Evolutionary conservation across 2,888 invertebrate genomes (phyloP).

Genomic region (Chrysopilus asiliformis): DNA sequence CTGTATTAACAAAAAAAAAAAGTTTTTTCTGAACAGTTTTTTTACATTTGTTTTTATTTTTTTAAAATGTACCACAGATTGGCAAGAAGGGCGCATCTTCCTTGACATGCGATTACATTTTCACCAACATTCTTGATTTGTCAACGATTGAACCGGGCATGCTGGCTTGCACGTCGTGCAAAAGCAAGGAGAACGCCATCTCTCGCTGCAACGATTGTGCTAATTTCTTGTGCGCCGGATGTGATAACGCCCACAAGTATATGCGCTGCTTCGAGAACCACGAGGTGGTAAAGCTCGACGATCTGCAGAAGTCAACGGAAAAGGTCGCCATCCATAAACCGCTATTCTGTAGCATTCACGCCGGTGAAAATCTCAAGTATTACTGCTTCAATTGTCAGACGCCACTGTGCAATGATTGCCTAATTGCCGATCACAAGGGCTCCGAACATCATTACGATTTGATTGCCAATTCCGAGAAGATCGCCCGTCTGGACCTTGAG

Average conservation of each 20-base stretch:
- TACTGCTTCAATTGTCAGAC: slow-evolving; percentile 79
- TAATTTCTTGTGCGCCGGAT: slow-evolving; percentile 84
- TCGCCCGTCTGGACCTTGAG: slow-evolving; percentile 63
- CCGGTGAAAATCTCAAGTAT: slow-evolving; percentile 71
- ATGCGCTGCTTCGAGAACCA: slow-evolving; percentile 97
- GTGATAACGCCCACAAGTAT: slow-evolving; percentile 89
- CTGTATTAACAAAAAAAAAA: no score
- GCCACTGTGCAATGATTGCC: slow-evolving; percentile 78
- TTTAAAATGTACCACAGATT: slow-evolving; percentile 41
- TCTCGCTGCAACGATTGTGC: slow-evolving; percentile 92
- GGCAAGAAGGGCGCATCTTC: slow-evolving; percentile 63
- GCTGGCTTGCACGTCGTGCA: slow-evolving; percentile 84
- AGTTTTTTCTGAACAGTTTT: no score
- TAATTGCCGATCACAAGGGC: slow-evolving; percentile 68
- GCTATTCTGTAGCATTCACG: slow-evolving; percentile 68
- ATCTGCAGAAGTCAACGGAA: slow-evolving; percentile 59
- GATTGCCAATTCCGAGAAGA: slow-evolving; percentile 63
- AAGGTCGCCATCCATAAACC: slow-evolving; percentile 80
- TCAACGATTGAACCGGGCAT: slow-evolving; percentile 57
- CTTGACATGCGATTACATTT: slow-evolving; percentile 74
- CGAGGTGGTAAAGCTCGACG: slow-evolving; percentile 78
- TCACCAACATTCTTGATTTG: slow-evolving; percentile 72
- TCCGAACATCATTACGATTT: slow-evolving; percentile 74
- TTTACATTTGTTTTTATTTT: no score
- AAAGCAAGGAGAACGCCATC: slow-evolving; percentile 85